These are phyloP conservation scores for Callorhinus ursinus DNA, from an alignment of 2,113 vertebrate species.

Conservation along the genomic window DNA sequence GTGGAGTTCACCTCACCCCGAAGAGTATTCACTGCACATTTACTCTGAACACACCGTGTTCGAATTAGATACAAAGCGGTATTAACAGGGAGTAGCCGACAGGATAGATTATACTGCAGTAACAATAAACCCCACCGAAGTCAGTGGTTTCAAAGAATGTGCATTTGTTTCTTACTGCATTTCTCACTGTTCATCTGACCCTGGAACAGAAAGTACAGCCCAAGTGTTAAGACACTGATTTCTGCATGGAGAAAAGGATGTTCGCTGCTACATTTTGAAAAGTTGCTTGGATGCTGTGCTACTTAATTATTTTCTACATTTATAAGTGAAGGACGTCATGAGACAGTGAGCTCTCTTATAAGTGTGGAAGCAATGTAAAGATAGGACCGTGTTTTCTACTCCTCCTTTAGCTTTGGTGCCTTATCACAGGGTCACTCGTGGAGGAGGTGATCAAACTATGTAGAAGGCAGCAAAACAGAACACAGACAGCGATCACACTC, in stretches of 20 bases:
- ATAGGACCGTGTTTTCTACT: fast-evolving
- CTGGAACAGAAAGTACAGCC: background rate
- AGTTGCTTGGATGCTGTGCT: background rate
- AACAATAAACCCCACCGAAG: background rate
- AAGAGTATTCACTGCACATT: fast-evolving
- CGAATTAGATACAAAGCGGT: fast-evolving
- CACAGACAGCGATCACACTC: background rate
- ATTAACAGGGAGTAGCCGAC: background rate
- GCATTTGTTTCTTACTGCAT: background rate
- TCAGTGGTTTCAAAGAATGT: background rate
- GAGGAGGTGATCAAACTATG: background rate
- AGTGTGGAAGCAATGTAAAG: background rate
- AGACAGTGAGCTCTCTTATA: background rate
- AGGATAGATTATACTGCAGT: background rate
- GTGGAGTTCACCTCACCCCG: background rate
- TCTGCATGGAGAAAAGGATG: background rate
- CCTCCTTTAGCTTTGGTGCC: background rate
- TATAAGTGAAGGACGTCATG: background rate
- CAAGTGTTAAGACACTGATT: background rate
- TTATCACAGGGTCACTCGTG: fast-evolving
- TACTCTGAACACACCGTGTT: fast-evolving
- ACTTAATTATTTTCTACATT: background rate
- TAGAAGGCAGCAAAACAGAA: background rate
- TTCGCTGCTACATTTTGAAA: background rate
- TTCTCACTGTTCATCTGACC: background rate